These are phyloP conservation scores for Ladona fulva DNA, from an alignment of 1,140 invertebrate genomes.

Conservation along the genomic window DNA sequence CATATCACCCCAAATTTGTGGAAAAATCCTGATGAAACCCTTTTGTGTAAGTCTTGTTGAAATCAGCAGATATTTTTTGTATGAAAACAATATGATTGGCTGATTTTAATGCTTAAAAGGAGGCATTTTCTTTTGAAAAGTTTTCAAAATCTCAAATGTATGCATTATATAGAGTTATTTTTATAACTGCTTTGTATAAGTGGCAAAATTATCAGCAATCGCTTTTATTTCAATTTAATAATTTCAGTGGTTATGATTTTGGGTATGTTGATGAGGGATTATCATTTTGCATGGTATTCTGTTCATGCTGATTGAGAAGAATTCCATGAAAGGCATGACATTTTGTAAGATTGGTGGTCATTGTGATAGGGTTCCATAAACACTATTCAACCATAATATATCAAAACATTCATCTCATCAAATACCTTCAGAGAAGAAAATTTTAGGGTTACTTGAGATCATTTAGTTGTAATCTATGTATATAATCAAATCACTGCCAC, in stretches of 20 bases:
- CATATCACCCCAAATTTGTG: slow-evolving; percentile 2
- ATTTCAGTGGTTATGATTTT: too few relatives aligned
- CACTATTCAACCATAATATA: too few relatives aligned
- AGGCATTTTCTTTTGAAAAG: neutral
- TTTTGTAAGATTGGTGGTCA: too few relatives aligned
- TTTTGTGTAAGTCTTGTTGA: neutral
- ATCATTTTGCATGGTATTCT: neutral
- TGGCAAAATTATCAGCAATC: neutral
- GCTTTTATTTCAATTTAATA: too few relatives aligned
- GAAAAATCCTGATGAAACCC: neutral
- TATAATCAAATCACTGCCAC: too few relatives aligned
- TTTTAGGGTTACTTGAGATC: too few relatives aligned
- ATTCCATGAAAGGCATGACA: too few relatives aligned
- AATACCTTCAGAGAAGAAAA: too few relatives aligned
- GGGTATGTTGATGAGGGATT: neutral
- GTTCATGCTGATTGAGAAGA: neutral
- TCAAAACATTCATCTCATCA: too few relatives aligned
- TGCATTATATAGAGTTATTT: neutral
- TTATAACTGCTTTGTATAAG: neutral
- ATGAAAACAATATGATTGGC: neutral
- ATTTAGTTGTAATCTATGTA: too few relatives aligned
- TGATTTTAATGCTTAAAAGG: neutral
- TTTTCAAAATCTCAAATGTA: neutral
- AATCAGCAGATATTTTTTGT: neutral
- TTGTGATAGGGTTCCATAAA: too few relatives aligned